These are phyloP conservation scores for Holotrichia oblita DNA, from an alignment of 1,140 invertebrate species.

Conservation along the genomic window DNA sequence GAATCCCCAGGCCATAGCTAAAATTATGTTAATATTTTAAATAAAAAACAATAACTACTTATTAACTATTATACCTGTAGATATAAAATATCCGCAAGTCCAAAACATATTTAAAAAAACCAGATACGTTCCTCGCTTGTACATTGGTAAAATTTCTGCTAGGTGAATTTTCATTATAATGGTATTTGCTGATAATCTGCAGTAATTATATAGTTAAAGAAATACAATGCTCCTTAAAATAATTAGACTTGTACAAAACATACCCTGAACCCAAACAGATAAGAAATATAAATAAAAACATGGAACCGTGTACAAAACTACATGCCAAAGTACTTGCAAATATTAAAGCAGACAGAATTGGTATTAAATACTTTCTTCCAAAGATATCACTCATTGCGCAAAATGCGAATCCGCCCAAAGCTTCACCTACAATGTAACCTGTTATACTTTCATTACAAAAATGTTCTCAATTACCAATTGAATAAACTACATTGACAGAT, in stretches of 20 bases:
- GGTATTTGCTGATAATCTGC: conserved; percentile 48
- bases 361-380: conserved; percentile 51
- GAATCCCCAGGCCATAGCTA: conserved; percentile 43
- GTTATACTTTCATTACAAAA: conserved; percentile 18
- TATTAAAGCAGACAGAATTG: conserved; percentile 48
- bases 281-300: conserved; percentile 44
- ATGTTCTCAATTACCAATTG: conserved; percentile 43
- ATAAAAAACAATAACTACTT: conserved; percentile 30
- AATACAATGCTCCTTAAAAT: conserved; percentile 14
- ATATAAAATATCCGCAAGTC: conserved; percentile 48
- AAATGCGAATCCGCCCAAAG: conserved; percentile 50
- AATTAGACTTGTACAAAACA: conserved; percentile 28
- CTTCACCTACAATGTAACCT: conserved; percentile 47
- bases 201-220: conserved; percentile 37
- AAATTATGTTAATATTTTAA: conserved; percentile 4
- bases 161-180: conserved; percentile 49
- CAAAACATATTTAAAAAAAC: conserved; percentile 50
- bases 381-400: conserved; percentile 49
- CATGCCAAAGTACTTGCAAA: conserved; percentile 50
- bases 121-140: conserved; percentile 48
- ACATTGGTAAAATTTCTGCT: conserved; percentile 49
- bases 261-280: conserved; percentile 51
- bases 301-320: conserved; percentile 51
- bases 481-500: conserved; percentile 43
- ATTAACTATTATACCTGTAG: conserved; percentile 42